Percentiles rank a stretch among this genome's conserved stretches.
phyloP scores from a whole-genome alignment of 2,797 vertebrate species.

The Remorina albescens region DNA sequence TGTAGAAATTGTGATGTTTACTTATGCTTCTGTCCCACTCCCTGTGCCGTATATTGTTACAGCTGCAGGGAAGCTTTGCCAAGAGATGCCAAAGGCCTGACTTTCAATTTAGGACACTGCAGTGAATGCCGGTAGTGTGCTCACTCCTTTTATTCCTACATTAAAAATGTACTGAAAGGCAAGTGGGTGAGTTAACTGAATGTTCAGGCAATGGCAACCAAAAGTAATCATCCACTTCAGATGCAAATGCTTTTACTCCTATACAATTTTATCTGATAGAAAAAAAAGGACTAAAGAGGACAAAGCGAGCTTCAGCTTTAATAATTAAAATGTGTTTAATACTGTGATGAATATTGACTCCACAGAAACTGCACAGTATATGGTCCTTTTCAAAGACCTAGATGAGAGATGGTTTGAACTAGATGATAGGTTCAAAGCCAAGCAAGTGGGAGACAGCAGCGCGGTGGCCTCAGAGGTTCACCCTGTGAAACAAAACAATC shows the following conservation, averaged over 20 bases:
- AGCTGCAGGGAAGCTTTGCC: constrained; percentile 11
- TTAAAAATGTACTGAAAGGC: background rate
- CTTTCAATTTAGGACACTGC: background rate
- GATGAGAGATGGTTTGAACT: constrained; percentile 23
- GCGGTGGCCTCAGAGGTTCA: constrained; percentile 48
- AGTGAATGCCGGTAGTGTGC: background rate
- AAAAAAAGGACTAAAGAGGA: constrained; percentile 10
- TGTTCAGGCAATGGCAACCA: background rate
- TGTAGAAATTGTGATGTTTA: constrained; percentile 35
- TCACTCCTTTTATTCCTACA: background rate
- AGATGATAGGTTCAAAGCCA: constrained; percentile 45
- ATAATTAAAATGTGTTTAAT: background rate
- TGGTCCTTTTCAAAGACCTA: constrained; percentile 19
- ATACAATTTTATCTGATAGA: background rate
- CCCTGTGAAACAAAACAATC: constrained; percentile 76
- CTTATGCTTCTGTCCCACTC: constrained; percentile 30
- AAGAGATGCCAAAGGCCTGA: background rate
- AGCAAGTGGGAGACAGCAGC: constrained; percentile 59
- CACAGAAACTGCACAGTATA: constrained; percentile 4
- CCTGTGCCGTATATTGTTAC: constrained; percentile 1
- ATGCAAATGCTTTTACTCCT: background rate
- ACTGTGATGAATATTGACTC: background rate
- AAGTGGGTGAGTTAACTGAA: background rate
- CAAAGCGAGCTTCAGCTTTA: background rate
- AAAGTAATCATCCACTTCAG: background rate